Base-by-base conservation (phyloP, 2,113 vertebrate genomes). In the Oceanodroma tethys region DNA sequence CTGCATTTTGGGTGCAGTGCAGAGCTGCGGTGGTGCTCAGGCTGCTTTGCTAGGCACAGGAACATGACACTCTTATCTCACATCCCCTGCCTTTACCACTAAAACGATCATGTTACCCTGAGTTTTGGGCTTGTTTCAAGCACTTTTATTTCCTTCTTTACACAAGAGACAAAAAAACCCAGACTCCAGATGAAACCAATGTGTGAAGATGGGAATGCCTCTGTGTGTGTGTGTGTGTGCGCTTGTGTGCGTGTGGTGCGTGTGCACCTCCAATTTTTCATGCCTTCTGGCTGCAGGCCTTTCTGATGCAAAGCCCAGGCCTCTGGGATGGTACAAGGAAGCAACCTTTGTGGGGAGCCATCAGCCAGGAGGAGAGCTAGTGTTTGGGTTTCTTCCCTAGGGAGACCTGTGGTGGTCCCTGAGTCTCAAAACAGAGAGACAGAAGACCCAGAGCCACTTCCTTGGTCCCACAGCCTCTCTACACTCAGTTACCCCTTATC, bases 81-180 rank as follows among this genome's bases (percentile, higher is more conserved):
- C 52, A 58, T 34, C 38, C 78, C 85, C 89, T 70, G 70, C 42
- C 65, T 85, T 90, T 48, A 55, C 45, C 12, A 30, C 2, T 4
- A 36, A 80, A 85, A 91, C 1, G 0, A 65, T 48, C 47, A 4
- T 2, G 2, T 34, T 40, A 56, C 66, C 34, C 48, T 32, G 43
- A 56, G 19, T 36, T 65, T 30, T 32, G 20, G 40, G 43, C 14
- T 94, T 71, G 20, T 67, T 88, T 86, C 59, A 84, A 63, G 45
- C 26, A 27, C 53, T 93, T 97, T 87, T 79, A 75, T 91, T 96
- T 94, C 52, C 62, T 48, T 79, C 36, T 85, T 86, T 45, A 85
- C 45, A 70, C 29, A 36, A 73, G n/a, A 87, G 76, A 81, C 23
- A 52, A 70, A 80, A 68, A n/a, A 1, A 1, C 1, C 14, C 48